Evolutionary conservation across 2,888 invertebrate species (phyloP).

Genomic region (Pachliopta kotzebuea): DNA sequence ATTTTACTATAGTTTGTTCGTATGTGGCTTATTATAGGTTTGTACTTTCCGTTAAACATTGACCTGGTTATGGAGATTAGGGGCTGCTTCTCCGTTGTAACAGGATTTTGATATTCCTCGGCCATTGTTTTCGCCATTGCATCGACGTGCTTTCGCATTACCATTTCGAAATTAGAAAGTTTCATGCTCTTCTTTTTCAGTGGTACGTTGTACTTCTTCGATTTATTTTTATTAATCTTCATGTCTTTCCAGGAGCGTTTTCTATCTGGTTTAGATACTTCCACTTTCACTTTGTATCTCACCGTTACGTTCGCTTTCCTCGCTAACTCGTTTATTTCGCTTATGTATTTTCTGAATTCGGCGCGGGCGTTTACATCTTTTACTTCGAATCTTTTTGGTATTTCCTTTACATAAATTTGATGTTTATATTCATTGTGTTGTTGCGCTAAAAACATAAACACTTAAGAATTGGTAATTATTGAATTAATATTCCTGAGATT

Average conservation of each 20-base stretch:
- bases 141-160: constrained; percentile 56
- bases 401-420: constrained; percentile 44
- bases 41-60: constrained; percentile 52
- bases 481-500: too few species aligned
- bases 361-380: constrained; percentile 43
- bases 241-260: constrained; percentile 37
- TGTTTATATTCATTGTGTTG: constrained; percentile 37
- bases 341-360: constrained; percentile 52
- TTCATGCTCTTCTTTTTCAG: constrained; percentile 68
- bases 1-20: constrained; percentile 56
- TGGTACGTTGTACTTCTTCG: constrained; percentile 66
- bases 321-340: constrained; percentile 52
- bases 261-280: constrained; percentile 40
- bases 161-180: constrained; percentile 61
- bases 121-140: constrained; percentile 41
- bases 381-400: constrained; percentile 58
- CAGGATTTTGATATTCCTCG: constrained; percentile 35
- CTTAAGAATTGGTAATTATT: too few species aligned
- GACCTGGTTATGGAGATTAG: constrained; percentile 43
- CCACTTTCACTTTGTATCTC: constrained; percentile 57
- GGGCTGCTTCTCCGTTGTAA: constrained; percentile 42
- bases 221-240: constrained; percentile 40
- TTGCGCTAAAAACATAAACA: constrained; percentile 31
- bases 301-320: constrained; percentile 50
- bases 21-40: constrained; percentile 51